These are phyloP conservation scores for Threskiornis aethiopicus DNA, from an alignment of 2,797 vertebrate species.

Conservation along the genomic window DNA sequence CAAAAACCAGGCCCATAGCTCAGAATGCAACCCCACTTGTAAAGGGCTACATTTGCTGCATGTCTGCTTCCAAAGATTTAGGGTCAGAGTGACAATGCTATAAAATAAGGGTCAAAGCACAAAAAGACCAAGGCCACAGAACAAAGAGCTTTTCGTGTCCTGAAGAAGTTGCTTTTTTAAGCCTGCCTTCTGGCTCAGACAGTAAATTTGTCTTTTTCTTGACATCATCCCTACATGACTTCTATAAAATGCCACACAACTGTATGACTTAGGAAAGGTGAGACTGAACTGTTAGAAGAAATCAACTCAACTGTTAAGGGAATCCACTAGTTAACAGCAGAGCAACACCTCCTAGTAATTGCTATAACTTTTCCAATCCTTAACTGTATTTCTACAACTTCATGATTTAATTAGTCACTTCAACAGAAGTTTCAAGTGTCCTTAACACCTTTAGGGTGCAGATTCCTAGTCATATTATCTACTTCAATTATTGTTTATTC, in stretches of 20 bases:
- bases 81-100: conserved; percentile 57
- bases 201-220: conserved; percentile 48
- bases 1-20: neutral
- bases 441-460: neutral
- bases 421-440: neutral
- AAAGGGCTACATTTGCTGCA: conserved; percentile 44
- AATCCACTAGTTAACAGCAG: neutral
- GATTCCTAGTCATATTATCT: neutral
- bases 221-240: conserved; percentile 31
- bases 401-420: neutral
- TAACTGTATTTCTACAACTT: neutral
- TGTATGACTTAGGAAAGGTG: neutral
- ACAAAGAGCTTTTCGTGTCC: conserved; percentile 59
- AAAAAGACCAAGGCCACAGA: conserved; percentile 56
- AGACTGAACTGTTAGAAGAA: neutral
- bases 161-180: conserved; percentile 49
- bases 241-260: neutral
- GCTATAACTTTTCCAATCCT: neutral
- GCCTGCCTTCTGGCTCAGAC: conserved; percentile 10
- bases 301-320: neutral
- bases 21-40: neutral
- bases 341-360: neutral
- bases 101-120: conserved; percentile 61
- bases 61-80: conserved; percentile 52
- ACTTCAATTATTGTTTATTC: neutral